Evolutionary conservation across 2,888 invertebrate species (phyloP).

Genomic region (Blastobasis lacticolella): DNA sequence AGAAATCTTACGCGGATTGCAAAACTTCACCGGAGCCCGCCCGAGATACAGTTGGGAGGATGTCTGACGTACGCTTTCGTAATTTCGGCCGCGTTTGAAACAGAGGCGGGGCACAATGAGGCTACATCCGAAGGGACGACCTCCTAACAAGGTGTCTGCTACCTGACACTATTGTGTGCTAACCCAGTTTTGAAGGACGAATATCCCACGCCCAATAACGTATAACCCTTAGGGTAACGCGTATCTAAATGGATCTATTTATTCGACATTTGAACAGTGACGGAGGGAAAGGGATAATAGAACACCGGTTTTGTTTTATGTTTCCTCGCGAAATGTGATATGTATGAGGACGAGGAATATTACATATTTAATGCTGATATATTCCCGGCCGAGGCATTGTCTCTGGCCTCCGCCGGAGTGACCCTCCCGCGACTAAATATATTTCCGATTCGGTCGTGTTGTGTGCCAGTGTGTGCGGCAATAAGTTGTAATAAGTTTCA

Average conservation of each 20-base stretch:
- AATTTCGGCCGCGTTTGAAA: constrained; percentile 35
- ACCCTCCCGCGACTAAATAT: too few species aligned
- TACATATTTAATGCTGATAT: too few species aligned
- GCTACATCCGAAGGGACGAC: constrained; percentile 51
- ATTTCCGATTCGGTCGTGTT: too few species aligned
- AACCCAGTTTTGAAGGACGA: constrained; percentile 47
- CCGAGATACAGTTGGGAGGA: too few species aligned
- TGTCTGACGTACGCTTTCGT: too few species aligned
- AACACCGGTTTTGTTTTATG: constrained; percentile 6
- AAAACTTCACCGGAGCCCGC: too few species aligned
- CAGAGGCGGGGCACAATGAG: constrained; percentile 53
- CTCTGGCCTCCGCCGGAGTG: too few species aligned
- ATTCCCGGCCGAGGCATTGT: too few species aligned
- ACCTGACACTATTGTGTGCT: constrained; percentile 63
- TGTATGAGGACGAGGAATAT: too few species aligned
- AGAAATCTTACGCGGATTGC: too few species aligned
- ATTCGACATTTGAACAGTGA: constrained; percentile 24
- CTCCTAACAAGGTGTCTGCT: constrained; percentile 65
- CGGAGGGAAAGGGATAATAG: constrained; percentile 3
- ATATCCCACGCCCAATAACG: constrained; percentile 56
- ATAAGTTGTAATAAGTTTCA: too few species aligned
- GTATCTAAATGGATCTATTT: constrained; percentile 29
- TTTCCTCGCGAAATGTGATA: background rate
- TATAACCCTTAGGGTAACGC: constrained; percentile 26
- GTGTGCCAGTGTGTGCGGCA: too few species aligned